A percentile compares a stretch with the other conserved stretches of the same genome.
Conservation (phyloP, 2,113 vertebrate species). For the Taxidea taxus region DNA sequence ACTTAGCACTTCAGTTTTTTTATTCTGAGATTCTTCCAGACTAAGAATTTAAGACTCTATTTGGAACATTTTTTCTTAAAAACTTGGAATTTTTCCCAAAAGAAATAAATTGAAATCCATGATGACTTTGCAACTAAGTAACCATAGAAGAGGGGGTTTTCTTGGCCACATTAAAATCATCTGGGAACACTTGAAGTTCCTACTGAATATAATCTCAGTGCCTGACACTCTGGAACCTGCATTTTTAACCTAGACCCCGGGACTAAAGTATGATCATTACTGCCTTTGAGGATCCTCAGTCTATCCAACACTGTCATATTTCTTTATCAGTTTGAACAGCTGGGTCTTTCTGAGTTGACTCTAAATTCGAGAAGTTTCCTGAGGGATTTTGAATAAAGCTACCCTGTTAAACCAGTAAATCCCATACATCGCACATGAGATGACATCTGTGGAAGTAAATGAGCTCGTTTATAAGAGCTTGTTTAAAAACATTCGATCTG, state of each 20-base stretch:
- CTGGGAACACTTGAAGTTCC: neutral
- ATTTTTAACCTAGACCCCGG: neutral
- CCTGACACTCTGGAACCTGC: neutral
- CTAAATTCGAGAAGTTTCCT: neutral
- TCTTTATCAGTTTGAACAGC: neutral
- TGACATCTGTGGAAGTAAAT: neutral
- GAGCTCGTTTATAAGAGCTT: neutral
- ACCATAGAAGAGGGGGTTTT: neutral
- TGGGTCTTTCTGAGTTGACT: neutral
- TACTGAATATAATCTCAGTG: neutral
- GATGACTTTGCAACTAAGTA: neutral
- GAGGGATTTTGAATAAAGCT: neutral
- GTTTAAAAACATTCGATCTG: neutral
- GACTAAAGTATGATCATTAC: neutral
- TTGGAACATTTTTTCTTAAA: neutral
- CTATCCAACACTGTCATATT: neutral
- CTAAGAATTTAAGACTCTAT: neutral
- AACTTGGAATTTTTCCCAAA: neutral
- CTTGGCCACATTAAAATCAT: neutral
- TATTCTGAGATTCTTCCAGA: neutral
- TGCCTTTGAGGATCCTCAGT: neutral
- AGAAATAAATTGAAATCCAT: constrained; percentile 15
- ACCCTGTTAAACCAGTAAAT: neutral
- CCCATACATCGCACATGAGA: neutral
- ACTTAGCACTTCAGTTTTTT: neutral